Evolutionary conservation across 2,113 vertebrate species (phyloP).

Genomic region (Hoplias malabaricus): DNA sequence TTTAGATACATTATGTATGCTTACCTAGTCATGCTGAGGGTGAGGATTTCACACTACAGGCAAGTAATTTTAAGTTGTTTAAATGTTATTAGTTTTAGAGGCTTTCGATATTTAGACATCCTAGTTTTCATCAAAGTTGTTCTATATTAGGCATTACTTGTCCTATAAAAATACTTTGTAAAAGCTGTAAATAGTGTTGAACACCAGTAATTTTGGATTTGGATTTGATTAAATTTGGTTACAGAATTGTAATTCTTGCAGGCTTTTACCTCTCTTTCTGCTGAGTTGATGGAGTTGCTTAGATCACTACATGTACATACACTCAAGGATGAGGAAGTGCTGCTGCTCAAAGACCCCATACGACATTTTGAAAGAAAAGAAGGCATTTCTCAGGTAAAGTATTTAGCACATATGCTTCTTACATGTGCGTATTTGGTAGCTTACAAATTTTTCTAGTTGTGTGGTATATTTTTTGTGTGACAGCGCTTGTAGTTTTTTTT

Average conservation of each 20-base stretch:
- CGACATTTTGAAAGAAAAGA: conserved; percentile 69
- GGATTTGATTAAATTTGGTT: too few species aligned
- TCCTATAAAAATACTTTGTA: too few species aligned
- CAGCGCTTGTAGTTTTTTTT: conserved; percentile 36
- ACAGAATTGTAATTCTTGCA: conserved; percentile 33
- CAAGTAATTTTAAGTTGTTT: conserved; percentile 46
- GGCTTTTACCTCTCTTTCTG: conserved; percentile 77
- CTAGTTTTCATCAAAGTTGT: too few species aligned
- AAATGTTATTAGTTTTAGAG: too few species aligned
- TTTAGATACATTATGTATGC: conserved; percentile 87
- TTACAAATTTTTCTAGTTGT: conserved; percentile 33
- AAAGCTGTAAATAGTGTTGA: too few species aligned
- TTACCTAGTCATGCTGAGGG: conserved; percentile 79
- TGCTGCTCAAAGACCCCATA: conserved; percentile 85
- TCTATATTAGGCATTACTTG: too few species aligned
- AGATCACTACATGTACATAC: conserved; percentile 82
- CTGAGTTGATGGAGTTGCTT: conserved; percentile 85
- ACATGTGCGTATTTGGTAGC: conserved; percentile 17
- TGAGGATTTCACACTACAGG: conserved; percentile 80
- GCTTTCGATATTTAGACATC: too few species aligned
- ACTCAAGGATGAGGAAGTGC: conserved; percentile 88
- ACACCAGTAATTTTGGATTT: too few species aligned
- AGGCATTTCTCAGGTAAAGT: conserved; percentile 62
- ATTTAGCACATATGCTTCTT: background rate
- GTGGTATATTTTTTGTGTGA: conserved; percentile 32